Evolutionary conservation across 2,888 invertebrate species (phyloP), one percentile per base, ranked within the genome.

Genomic region (Osmoderma eremita): DNA sequence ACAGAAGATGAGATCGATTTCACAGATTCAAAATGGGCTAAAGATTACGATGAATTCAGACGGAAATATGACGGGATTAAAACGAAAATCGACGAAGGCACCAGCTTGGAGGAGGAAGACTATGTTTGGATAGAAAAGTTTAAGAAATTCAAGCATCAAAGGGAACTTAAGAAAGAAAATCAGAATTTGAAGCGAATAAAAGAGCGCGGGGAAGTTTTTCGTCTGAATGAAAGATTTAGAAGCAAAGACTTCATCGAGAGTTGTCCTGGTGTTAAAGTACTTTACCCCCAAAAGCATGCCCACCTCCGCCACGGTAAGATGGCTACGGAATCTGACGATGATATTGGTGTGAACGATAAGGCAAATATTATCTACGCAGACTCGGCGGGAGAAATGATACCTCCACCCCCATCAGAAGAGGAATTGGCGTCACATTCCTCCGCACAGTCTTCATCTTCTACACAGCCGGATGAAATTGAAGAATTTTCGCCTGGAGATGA

Each of bases 1-100:
- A 74, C 73, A 4, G 48, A 58, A n/a, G 41, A 65, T 18, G 72
- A 72, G 12, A 66, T 75, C 2, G 71, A 70, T 53, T 73, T 70
- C 18, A 63, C 48, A 12, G 67, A 71, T 42, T 72, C 70, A 3
- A 65, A 67, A 24, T 75, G 74, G 74, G 72, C 64, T 30, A 67
- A 70, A 42, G 61, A 68, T 20, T 71, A 67, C 64, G 51, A 67
- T n/a, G 54, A 67, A 5, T 73, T 71, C 42, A 45, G 67, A 45
- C 24, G 63, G 15, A 69, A 65, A 67, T 68, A 69, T 18, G 45
- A 45, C 8, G 61, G 42, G 58, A 66, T 72, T 38, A 13, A 30
- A 2, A 22, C 51, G 15, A 71, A 69, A 53, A 17, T 71, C n/a
- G 38, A 70, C 42, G 50, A 71, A n/a, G 39, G 48, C 8, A 22